These are phyloP conservation scores for Blomia tropicalis DNA, from an alignment of 2,888 invertebrate species.

Conservation along the genomic window DNA sequence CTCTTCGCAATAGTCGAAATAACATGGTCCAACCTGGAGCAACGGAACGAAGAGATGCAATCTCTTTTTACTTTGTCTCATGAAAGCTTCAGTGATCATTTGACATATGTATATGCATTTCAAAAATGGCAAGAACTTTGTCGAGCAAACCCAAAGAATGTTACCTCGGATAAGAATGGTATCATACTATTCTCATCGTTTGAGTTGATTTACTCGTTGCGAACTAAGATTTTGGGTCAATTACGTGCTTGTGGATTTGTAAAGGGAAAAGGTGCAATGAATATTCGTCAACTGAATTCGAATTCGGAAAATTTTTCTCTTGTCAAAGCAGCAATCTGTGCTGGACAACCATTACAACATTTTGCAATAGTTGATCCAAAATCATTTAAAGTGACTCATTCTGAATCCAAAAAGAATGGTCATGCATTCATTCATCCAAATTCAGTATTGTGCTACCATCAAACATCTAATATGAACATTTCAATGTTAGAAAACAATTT, in stretches of 20 bases:
- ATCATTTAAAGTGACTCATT: slow-evolving; percentile 46
- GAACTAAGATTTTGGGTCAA: slow-evolving; percentile 65
- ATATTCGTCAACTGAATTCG: slow-evolving; percentile 59
- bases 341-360: slow-evolving; percentile 42
- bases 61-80: not conserved
- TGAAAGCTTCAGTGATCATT: slow-evolving; percentile 50
- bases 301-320: slow-evolving; percentile 76
- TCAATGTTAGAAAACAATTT: slow-evolving; percentile 54
- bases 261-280: slow-evolving; percentile 40
- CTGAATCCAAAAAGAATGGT: slow-evolving; percentile 41
- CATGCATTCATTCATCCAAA: slow-evolving; percentile 42
- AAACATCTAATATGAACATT: slow-evolving; percentile 34
- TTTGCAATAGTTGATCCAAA: not conserved
- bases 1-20: not conserved
- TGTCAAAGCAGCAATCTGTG: slow-evolving; percentile 70
- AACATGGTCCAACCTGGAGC: not conserved
- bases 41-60: not conserved
- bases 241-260: slow-evolving; percentile 56
- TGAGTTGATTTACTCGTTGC: slow-evolving; percentile 68
- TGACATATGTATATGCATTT: slow-evolving; percentile 64
- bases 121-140: slow-evolving; percentile 65
- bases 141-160: slow-evolving; percentile 42
- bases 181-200: slow-evolving; percentile 5
- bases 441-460: slow-evolving; percentile 42
- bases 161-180: slow-evolving; percentile 50